Evolutionary conservation across 1,140 invertebrate species (phyloP).

Genomic region (Papilio polytes): DNA sequence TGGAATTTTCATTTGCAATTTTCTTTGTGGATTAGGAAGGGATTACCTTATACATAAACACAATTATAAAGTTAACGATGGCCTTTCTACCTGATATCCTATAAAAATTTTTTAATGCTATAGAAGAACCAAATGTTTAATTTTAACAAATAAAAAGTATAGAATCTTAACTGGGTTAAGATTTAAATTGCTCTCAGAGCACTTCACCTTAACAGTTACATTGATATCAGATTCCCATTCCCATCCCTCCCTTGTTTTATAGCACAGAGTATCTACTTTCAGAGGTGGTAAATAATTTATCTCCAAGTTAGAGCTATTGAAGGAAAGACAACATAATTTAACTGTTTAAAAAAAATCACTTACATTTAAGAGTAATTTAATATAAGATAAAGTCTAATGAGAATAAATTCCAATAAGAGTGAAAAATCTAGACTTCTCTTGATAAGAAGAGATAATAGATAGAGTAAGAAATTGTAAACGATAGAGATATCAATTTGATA

Average conservation of each 20-base stretch:
- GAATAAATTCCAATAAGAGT: not conserved
- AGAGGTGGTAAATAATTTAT: not conserved
- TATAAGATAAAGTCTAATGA: not conserved
- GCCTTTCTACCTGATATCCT: too few relatives aligned
- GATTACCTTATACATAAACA: too few relatives aligned
- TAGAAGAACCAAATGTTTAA: not conserved
- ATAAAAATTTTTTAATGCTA: too few relatives aligned
- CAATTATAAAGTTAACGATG: too few relatives aligned
- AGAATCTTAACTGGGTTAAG: too few relatives aligned
- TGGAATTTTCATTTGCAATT: too few relatives aligned
- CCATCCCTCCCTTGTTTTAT: not conserved
- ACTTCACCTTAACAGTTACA: conserved; percentile 4
- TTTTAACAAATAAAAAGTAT: not conserved
- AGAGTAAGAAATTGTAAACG: not conserved
- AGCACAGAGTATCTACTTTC: conserved; percentile 9
- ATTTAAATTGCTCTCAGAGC: not conserved
- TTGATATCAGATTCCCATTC: conserved; percentile 3
- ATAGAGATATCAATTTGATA: not conserved
- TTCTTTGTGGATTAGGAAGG: too few relatives aligned
- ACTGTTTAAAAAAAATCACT: not conserved
- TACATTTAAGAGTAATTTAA: not conserved
- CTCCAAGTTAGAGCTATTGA: not conserved
- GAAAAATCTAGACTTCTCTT: not conserved
- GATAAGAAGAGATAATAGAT: not conserved
- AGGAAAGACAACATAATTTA: not conserved